phyloP scores from a whole-genome alignment of 2,113 vertebrate species.

The Brachyistius frenatus region DNA sequence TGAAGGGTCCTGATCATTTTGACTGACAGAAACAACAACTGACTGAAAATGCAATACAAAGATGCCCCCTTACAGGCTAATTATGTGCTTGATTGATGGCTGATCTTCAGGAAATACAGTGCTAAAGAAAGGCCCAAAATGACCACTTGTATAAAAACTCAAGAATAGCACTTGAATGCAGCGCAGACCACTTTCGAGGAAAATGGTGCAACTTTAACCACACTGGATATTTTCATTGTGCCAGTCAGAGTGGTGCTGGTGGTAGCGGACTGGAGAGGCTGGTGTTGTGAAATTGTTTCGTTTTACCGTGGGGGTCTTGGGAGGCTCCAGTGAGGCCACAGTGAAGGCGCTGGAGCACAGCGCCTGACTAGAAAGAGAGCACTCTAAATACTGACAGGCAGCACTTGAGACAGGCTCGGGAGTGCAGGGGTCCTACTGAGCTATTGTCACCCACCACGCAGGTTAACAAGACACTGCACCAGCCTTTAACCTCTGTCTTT shows the following conservation, averaged over 20 bases:
- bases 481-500: constrained; percentile 67
- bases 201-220: constrained; percentile 64
- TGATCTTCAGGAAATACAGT: constrained; percentile 9
- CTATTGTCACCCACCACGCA: constrained; percentile 69
- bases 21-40: constrained; percentile 16
- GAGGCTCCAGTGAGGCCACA: constrained; percentile 63
- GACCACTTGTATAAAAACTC: constrained; percentile 32
- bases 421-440: constrained; percentile 74
- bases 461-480: constrained; percentile 74
- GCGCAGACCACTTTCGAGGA: constrained; percentile 40
- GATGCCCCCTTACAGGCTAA: background rate
- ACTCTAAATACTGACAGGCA: constrained; percentile 76
- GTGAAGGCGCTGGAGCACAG: constrained; percentile 60
- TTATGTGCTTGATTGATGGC: constrained; percentile 57
- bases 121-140: constrained; percentile 32
- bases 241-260: constrained; percentile 34
- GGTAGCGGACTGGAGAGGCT: constrained; percentile 37
- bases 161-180: constrained; percentile 44
- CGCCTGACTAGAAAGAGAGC: constrained; percentile 73
- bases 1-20: constrained; percentile 11
- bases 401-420: constrained; percentile 76
- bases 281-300: constrained; percentile 68
- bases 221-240: constrained; percentile 46
- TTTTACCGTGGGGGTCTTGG: constrained; percentile 56
- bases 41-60: background rate